phyloP scores from a whole-genome alignment of 2,888 invertebrate species.

The Branchipolynoe longqiensis region DNA sequence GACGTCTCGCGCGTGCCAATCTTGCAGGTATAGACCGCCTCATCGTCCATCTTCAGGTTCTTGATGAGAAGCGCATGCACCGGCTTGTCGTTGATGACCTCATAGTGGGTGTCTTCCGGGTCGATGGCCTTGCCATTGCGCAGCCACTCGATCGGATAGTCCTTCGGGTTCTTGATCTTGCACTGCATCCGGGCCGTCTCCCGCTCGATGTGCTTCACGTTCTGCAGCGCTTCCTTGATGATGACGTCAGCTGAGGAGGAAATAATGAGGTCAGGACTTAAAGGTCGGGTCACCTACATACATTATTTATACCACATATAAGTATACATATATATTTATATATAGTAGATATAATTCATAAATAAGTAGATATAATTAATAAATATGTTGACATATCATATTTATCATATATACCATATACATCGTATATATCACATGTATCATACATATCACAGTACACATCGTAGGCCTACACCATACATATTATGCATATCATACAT shows the following conservation, averaged over 20 bases:
- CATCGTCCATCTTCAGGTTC: slow-evolving; percentile 80
- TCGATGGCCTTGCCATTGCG: slow-evolving; percentile 95
- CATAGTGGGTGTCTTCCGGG: slow-evolving; percentile 87
- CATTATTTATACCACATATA: too few relatives aligned
- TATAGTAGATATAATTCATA: too few relatives aligned
- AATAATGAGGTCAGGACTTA: background rate
- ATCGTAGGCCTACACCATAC: too few relatives aligned
- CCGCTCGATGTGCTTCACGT: slow-evolving; percentile 94
- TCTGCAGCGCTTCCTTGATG: slow-evolving; percentile 97
- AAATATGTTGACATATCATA: too few relatives aligned
- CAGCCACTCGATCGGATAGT: slow-evolving; percentile 96
- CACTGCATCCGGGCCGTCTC: slow-evolving; percentile 95
- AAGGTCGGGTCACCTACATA: background rate
- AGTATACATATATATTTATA: too few relatives aligned
- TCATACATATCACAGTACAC: too few relatives aligned
- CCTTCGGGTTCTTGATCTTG: slow-evolving; percentile 90
- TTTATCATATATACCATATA: too few relatives aligned
- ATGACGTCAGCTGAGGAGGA: slow-evolving; percentile 92
- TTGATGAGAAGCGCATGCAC: slow-evolving; percentile 94
- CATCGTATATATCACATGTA: too few relatives aligned
- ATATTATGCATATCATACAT: too few relatives aligned
- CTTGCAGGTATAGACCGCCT: slow-evolving; percentile 82
- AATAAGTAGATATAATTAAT: too few relatives aligned
- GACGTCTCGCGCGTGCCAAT: slow-evolving; percentile 80
- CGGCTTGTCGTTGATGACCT: slow-evolving; percentile 84